A percentile compares a stretch with the other conserved stretches of the same genome.
phyloP scores from a whole-genome alignment of 2,113 vertebrate genomes.

The Ammospiza caudacuta region DNA sequence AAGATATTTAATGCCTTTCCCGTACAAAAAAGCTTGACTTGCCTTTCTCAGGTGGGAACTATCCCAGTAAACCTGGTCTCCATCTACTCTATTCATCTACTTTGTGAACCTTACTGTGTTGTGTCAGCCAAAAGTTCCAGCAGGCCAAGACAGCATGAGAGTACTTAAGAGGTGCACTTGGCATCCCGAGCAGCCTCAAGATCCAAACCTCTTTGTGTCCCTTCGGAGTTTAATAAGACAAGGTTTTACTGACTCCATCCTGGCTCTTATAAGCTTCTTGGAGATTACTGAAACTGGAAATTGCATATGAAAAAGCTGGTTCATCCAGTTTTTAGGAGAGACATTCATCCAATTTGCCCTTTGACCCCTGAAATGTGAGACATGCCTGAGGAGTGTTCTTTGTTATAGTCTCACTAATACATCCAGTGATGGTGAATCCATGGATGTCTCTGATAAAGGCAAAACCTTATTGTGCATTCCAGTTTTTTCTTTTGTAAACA shows the following conservation, averaged over 20 bases:
- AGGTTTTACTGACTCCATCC: slow-evolving; percentile 65
- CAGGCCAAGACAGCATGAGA: neutral
- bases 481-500: slow-evolving; percentile 73
- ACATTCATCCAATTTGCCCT: slow-evolving; percentile 60
- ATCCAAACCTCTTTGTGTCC: slow-evolving; percentile 46
- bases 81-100: neutral
- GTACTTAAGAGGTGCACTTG: slow-evolving; percentile 29
- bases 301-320: slow-evolving; percentile 55
- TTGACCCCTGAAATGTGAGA: slow-evolving; percentile 65
- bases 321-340: slow-evolving; percentile 64
- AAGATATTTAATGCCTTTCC: neutral
- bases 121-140: neutral
- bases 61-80: neutral
- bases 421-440: slow-evolving; percentile 63
- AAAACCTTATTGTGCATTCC: slow-evolving; percentile 70
- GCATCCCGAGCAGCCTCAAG: slow-evolving; percentile 31
- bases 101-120: neutral
- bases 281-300: slow-evolving; percentile 62
- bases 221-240: slow-evolving; percentile 59
- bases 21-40: neutral
- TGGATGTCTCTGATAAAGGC: slow-evolving; percentile 72
- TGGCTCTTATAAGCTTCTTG: slow-evolving; percentile 43
- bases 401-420: slow-evolving; percentile 66
- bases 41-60: neutral
- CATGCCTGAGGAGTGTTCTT: slow-evolving; percentile 59